Evolutionary conservation across 2,113 vertebrate species (phyloP).

Genomic region (Boulengeromyrus knoepffleri): DNA sequence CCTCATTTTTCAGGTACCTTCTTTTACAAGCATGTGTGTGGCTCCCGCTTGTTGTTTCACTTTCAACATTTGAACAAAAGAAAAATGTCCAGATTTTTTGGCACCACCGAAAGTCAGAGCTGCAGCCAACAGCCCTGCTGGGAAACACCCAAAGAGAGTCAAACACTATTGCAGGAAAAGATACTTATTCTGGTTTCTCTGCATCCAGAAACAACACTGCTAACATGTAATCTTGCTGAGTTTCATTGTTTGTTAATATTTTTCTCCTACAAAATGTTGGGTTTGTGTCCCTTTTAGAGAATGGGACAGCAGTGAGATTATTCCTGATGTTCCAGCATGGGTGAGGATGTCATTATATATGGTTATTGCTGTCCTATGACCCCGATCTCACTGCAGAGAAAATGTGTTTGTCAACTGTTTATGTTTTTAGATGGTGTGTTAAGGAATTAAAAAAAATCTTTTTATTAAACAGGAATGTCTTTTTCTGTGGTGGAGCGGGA

Average conservation of each 20-base stretch:
- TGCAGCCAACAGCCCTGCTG: constrained; percentile 82
- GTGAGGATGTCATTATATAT: constrained; percentile 29
- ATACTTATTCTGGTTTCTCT: constrained; percentile 61
- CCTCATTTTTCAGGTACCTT: background rate
- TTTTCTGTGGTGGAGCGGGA: background rate
- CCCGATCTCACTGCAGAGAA: constrained; percentile 28
- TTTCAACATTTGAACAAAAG: background rate
- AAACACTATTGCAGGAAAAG: constrained; percentile 51
- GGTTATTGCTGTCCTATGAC: constrained; percentile 37
- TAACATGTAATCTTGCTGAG: constrained; percentile 57
- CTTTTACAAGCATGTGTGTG: background rate
- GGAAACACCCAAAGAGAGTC: constrained; percentile 56
- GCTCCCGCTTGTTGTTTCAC: background rate
- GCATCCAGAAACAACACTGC: constrained; percentile 62
- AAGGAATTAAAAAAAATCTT: background rate
- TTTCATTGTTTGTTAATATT: constrained; percentile 65
- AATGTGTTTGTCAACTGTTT: constrained; percentile 10
- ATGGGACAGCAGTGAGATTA: constrained; percentile 49
- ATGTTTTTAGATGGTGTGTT: background rate
- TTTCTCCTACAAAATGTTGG: constrained; percentile 41
- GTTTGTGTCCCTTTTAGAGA: constrained; percentile 52
- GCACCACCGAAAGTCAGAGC: constrained; percentile 65
- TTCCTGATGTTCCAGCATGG: constrained; percentile 31
- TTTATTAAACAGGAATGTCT: constrained; percentile 27
- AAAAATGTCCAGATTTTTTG: constrained; percentile 64